Percentiles rank a stretch among this genome's conserved stretches.
Conservation (phyloP, 1,140 invertebrate genomes). For the Psilanteris sp. region DNA sequence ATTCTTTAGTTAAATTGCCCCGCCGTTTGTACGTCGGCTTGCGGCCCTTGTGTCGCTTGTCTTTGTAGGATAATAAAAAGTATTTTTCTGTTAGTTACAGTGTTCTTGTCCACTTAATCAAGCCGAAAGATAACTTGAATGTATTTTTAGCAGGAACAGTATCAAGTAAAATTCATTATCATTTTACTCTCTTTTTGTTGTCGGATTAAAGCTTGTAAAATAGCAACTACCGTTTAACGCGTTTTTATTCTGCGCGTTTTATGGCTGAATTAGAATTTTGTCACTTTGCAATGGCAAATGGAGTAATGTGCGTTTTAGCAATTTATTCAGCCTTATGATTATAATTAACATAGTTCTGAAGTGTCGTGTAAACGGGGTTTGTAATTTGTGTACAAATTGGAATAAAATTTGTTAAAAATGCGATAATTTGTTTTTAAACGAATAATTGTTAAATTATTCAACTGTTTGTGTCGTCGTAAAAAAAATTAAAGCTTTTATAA, state of each 20-base stretch:
- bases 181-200: slow-evolving; percentile 35
- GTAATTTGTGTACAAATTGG: no score
- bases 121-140: slow-evolving; percentile 19
- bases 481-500: no score
- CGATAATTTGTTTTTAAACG: no score
- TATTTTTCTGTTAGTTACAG: slow-evolving; percentile 21
- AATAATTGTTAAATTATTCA: no score
- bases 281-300: slow-evolving; percentile 14
- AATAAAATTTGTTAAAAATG: no score
- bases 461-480: no score
- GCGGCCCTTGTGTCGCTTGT: slow-evolving; percentile 7
- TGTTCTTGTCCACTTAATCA: slow-evolving; percentile 34
- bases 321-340: no score
- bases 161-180: slow-evolving; percentile 42
- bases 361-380: no score
- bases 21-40: slow-evolving; percentile 20
- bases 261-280: slow-evolving; percentile 40
- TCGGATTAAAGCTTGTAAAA: slow-evolving; percentile 44
- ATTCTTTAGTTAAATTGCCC: slow-evolving; percentile 7
- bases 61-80: slow-evolving; percentile 21
- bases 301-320: no score
- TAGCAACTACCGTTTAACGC: slow-evolving; percentile 25
- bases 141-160: slow-evolving; percentile 11
- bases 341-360: no score
- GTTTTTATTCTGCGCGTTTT: slow-evolving; percentile 6